Evolutionary conservation across 1,140 invertebrate genomes (phyloP).

Genomic region (Anoplolepis gracilipes): DNA sequence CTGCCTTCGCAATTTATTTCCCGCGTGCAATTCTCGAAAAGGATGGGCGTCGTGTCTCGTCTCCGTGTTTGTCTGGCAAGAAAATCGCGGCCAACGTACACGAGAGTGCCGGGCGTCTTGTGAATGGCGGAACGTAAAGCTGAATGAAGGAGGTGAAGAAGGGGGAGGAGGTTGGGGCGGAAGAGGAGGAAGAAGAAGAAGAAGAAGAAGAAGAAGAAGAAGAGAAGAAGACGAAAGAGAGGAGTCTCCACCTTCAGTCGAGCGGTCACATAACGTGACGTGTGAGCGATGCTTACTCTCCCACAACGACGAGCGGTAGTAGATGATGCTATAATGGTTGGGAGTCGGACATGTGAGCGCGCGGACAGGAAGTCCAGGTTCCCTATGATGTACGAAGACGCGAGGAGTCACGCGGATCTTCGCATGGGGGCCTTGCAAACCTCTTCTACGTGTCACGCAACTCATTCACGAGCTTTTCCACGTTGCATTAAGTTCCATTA

Average conservation of each 20-base stretch:
- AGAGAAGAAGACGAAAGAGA: constrained; percentile 62
- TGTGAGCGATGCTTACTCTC: constrained; percentile 85
- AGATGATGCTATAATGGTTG: constrained; percentile 85
- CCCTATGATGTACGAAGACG: constrained; percentile 73
- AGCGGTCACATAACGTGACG: constrained; percentile 82
- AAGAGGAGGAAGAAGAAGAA: constrained; percentile 64
- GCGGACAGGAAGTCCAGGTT: constrained; percentile 85
- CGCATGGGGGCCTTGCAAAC: constrained; percentile 84
- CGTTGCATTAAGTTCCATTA: constrained; percentile 75
- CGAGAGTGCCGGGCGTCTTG: neutral
- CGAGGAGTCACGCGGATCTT: constrained; percentile 83
- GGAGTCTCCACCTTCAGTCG: constrained; percentile 74
- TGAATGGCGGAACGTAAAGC: constrained; percentile 64
- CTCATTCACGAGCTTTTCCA: constrained; percentile 83
- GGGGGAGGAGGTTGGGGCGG: constrained; percentile 58
- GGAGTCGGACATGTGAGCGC: constrained; percentile 82
- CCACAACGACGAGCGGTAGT: constrained; percentile 83
- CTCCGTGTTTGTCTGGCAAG: constrained; percentile 29
- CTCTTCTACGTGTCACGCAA: constrained; percentile 84
- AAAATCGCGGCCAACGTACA: constrained; percentile 54
- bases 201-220: constrained; percentile 51
- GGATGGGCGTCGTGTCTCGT: neutral
- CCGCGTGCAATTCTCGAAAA: constrained; percentile 56
- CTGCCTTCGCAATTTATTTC: constrained; percentile 52
- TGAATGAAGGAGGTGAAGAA: constrained; percentile 61